A percentile compares a stretch with the other conserved stretches of the same genome.
These are phyloP conservation scores for Clanis bilineata DNA, from an alignment of 2,888 invertebrate genomes.

Conservation along the genomic window DNA sequence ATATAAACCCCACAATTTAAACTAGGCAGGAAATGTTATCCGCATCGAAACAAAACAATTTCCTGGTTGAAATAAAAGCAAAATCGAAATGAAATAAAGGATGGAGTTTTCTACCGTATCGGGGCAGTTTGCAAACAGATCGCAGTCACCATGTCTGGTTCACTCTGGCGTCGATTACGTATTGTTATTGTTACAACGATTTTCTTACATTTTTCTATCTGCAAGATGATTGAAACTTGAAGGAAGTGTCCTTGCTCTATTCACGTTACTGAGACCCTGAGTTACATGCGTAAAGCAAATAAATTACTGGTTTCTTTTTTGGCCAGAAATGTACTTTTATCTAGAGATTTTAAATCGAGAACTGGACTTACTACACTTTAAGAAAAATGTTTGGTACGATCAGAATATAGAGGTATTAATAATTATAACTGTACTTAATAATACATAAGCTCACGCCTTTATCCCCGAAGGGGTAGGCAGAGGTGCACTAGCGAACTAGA, in stretches of 20 bases:
- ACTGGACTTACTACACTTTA: too few relatives aligned
- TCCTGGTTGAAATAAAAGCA: conserved; percentile 66
- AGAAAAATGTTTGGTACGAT: too few relatives aligned
- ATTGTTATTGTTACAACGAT: conserved; percentile 21
- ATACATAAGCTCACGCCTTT: too few relatives aligned
- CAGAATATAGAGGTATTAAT: too few relatives aligned
- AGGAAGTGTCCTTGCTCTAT: background rate
- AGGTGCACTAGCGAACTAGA: too few relatives aligned
- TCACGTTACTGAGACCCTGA: too few relatives aligned
- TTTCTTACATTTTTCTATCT: background rate
- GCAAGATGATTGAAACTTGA: background rate
- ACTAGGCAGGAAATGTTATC: background rate
- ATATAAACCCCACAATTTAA: background rate
- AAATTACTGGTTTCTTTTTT: too few relatives aligned
- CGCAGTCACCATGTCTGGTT: conserved; percentile 71
- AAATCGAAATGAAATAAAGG: conserved; percentile 72
- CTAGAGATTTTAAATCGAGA: too few relatives aligned
- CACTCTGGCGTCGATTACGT: conserved; percentile 54
- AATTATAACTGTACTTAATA: too few relatives aligned
- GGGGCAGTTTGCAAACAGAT: conserved; percentile 75
- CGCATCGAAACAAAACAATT: conserved; percentile 47
- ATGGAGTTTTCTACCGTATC: conserved; percentile 74
- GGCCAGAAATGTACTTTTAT: too few relatives aligned
- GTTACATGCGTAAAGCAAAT: too few relatives aligned
- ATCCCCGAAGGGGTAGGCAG: too few relatives aligned